A percentile compares a stretch with the other conserved stretches of the same genome.
These are phyloP conservation scores for Acanthiza pusilla DNA, from an alignment of 2,797 vertebrate genomes.

Conservation along the genomic window DNA sequence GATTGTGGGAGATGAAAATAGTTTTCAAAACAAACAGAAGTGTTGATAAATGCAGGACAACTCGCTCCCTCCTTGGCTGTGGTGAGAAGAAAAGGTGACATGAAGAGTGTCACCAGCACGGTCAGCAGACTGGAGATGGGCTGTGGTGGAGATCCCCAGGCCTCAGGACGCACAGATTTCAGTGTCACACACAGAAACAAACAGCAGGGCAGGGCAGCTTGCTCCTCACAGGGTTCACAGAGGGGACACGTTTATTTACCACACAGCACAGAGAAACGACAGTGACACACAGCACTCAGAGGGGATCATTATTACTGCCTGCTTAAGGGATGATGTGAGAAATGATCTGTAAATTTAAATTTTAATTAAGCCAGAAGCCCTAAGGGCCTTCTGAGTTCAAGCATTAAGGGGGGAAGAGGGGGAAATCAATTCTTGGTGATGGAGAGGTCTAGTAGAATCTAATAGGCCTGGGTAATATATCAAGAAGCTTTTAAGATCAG, in stretches of 20 bases:
- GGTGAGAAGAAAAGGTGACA: not conserved
- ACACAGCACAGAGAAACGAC: slow-evolving; percentile 24
- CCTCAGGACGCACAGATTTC: not conserved
- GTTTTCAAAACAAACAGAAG: not conserved
- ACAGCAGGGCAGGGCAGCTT: not conserved
- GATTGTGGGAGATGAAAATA: not conserved
- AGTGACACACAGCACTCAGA: slow-evolving; percentile 50
- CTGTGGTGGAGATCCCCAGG: not conserved
- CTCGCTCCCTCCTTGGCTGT: not conserved
- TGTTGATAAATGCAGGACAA: not conserved
- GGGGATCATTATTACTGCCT: slow-evolving; percentile 62
- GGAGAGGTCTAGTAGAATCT: slow-evolving; percentile 31
- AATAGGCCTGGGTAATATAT: not conserved
- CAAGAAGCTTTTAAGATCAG: slow-evolving; percentile 3
- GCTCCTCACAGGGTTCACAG: not conserved
- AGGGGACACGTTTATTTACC: slow-evolving; percentile 7
- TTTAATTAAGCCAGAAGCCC: slow-evolving; percentile 71
- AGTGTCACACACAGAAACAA: not conserved
- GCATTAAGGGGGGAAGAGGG: not conserved
- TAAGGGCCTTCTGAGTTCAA: slow-evolving; percentile 59
- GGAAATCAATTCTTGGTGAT: slow-evolving; percentile 49
- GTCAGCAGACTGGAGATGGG: not conserved
- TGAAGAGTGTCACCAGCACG: not conserved
- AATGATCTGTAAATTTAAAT: slow-evolving; percentile 74
- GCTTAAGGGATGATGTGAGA: slow-evolving; percentile 66